phyloP scores from a whole-genome alignment of 2,113 vertebrate genomes.

The Furnarius figulus region DNA sequence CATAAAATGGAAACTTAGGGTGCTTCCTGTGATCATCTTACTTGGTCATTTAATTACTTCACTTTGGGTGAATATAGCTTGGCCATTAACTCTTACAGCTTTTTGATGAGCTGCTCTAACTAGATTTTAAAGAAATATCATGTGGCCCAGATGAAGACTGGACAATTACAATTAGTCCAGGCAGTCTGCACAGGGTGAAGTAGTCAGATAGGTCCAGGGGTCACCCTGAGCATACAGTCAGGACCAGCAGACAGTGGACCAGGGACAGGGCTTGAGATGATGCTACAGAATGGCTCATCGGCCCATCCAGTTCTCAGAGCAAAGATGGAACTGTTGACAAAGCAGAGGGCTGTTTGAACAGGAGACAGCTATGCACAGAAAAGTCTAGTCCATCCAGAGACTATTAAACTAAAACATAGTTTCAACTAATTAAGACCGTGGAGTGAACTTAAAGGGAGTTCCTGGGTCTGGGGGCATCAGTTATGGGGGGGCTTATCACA shows the following conservation, averaged over 20 bases:
- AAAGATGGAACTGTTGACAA: not conserved
- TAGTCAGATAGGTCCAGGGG: not conserved
- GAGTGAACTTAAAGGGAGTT: not conserved
- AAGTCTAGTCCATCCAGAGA: not conserved
- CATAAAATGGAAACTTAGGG: constrained; percentile 31
- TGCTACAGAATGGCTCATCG: not conserved
- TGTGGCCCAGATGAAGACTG: constrained; percentile 28
- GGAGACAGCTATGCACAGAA: not conserved
- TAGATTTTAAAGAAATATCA: constrained; percentile 46
- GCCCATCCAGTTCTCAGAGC: not conserved
- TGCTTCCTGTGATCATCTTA: constrained; percentile 16
- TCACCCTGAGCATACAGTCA: not conserved
- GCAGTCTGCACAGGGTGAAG: not conserved
- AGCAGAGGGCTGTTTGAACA: not conserved
- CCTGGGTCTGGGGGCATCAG: not conserved
- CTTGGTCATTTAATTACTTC: constrained; percentile 53
- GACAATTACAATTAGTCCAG: not conserved
- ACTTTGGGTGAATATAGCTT: constrained; percentile 25
- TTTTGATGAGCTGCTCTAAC: constrained; percentile 55
- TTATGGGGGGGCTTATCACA: not conserved
- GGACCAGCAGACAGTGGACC: not conserved
- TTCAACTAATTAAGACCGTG: not conserved
- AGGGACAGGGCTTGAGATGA: not conserved
- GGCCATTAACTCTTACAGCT: constrained; percentile 45
- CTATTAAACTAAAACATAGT: not conserved